Evolutionary conservation across 2,888 invertebrate genomes (phyloP), one percentile per base, ranked within the genome.

Genomic region (Melitaea athalia): DNA sequence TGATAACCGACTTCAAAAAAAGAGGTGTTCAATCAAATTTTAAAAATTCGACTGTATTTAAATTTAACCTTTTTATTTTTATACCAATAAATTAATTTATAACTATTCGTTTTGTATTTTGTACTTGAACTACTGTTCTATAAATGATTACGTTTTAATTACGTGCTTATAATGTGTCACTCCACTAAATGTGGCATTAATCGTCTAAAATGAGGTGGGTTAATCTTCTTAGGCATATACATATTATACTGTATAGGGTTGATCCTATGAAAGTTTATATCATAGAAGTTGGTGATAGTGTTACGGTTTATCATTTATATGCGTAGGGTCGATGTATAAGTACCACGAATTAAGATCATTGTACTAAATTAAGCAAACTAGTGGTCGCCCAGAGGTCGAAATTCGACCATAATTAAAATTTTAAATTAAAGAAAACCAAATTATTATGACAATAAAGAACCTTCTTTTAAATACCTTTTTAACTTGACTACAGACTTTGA

Each of bases 341-440:
- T 66, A 61, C 63, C 64, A 62, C 59, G 62, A 69, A 69, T 67
- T 47, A 61, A 67, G 64, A 69, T 45, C 69, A 64, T 66, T 66
- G 47, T 52, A 62, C 62, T 47, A 61, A 71, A 71, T 67, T 67
- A 55, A 67, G 59, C 61, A 42, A 71, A 69, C 67, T 71, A 55
- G 64, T 67, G 67, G 64, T 60, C 6, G 6, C 3, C 65, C 17
- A 53, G 15, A 15, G 53, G 47, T 45, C 47, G 47, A 15, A 24
- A 53, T 53, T 53, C 47, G 49, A 63, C 63, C n/a, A n/a, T n/a
- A n/a, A n/a, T n/a, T n/a, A n/a, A n/a, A n/a, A n/a, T n/a, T n/a
- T n/a, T n/a, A n/a, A n/a, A n/a, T n/a, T n/a, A n/a, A n/a, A n/a
- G n/a, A n/a, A n/a, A n/a, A n/a, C n/a, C n/a, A n/a, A n/a, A n/a